Base-by-base conservation (phyloP, 37 sponge, comb jelly and placozoan genomes). In the Axinella damicornis region DNA sequence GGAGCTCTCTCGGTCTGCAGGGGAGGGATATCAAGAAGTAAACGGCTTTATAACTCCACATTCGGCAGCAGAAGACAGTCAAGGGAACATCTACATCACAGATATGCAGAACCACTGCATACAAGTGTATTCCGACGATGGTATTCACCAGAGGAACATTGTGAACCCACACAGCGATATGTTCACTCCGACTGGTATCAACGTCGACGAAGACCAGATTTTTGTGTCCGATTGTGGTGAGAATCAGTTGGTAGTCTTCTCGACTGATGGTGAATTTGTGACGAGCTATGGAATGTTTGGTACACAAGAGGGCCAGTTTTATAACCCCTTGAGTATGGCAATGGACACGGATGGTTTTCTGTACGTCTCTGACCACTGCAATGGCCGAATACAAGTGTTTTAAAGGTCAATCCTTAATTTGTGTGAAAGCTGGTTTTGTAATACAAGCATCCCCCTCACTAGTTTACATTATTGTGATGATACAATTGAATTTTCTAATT, bases 291-390 rank as follows among this genome's bases (percentile, higher is more conserved):
- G 86, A 17, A 16, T 57, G 20, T 77, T 57, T 25, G 86, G 86
- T 6, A 78, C 13, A 5, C 20, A 58, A 12, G 22, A 41, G 19
- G 86, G 86, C 12, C 78, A 86, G 63, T 86, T 86, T 57, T 25
- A 38, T 39, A 57, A 64, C 46, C 86, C 86, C 4, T 35, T 20
- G 39, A 68, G 86, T 53, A 31, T 86, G 40, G 53, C 78, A 18
- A 35, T 86, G 9, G 86, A 86, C 62, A 27, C 56, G 14, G 86
- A 86, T 78, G 86, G 86, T 0, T 86, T 39, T 35, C 20, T 86
- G 21, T 78, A 86, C 52, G 73, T 86, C 32, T 78, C 73, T 77
- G 86, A 86, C 64, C 37, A 69, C 46, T 17, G 36, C 65, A 86
- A 86, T 53, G 18, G 21, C 36, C 68, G 86, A 60, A 72, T 86